These are phyloP conservation scores for Stichodactyla mertensii DNA, from an alignment of 64 coral and sea anemone species.

Conservation along the genomic window DNA sequence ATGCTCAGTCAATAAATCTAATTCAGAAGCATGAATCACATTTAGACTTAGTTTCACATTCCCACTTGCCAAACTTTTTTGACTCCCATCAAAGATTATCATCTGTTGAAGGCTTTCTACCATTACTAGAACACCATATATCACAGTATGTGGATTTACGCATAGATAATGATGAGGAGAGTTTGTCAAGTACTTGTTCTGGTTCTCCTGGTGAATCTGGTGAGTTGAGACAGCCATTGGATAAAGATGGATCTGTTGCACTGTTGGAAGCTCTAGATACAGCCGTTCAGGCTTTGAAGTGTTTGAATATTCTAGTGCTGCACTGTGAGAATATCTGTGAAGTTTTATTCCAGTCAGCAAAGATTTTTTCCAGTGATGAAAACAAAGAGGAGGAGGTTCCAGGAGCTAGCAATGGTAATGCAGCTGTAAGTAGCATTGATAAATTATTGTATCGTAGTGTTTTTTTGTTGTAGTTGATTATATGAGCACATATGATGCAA, in stretches of 20 bases:
- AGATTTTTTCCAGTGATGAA: neutral
- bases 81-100: neutral
- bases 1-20: neutral
- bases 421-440: neutral
- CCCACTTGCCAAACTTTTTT: neutral
- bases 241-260: slow-evolving; percentile 8
- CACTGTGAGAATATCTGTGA: slow-evolving; percentile 35
- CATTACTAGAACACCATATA: slow-evolving; percentile 42
- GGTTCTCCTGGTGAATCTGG: neutral
- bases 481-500: too few species aligned
- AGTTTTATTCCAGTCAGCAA: slow-evolving; percentile 31
- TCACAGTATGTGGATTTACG: slow-evolving; percentile 18
- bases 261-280: neutral
- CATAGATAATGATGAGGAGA: slow-evolving; percentile 41
- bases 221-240: neutral
- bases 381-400: neutral
- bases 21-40: neutral
- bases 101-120: slow-evolving; percentile 28
- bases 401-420: neutral
- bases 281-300: slow-evolving; percentile 18
- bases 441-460: too few species aligned
- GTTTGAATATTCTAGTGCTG: slow-evolving; percentile 38
- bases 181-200: slow-evolving; percentile 15
- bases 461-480: too few species aligned
- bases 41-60: neutral